Conservation (phyloP, 2,113 vertebrate genomes). For the Poicephalus gulielmi region DNA sequence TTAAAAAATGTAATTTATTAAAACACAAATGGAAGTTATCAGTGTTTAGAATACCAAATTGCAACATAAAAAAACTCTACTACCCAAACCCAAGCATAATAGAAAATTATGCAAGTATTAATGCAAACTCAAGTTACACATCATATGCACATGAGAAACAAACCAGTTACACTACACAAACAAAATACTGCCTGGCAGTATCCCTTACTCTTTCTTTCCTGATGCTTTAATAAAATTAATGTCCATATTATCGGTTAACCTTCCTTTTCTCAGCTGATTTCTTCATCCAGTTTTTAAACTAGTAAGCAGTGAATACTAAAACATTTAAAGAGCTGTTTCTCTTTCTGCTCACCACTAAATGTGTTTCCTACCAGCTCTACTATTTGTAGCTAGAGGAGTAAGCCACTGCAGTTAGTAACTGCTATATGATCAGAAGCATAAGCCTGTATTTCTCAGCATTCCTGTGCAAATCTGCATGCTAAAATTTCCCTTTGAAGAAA, state of each 20-base stretch:
- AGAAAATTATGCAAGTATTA: neutral
- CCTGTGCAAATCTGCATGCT: neutral
- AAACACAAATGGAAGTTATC: neutral
- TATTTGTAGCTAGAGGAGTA: neutral
- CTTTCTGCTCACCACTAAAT: neutral
- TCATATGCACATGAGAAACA: accelerated
- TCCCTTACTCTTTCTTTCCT: neutral
- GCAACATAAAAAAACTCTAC: accelerated
- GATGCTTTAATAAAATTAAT: neutral
- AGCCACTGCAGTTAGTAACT: neutral
- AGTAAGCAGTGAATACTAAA: neutral
- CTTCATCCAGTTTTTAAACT: neutral
- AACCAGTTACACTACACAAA: neutral
- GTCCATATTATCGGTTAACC: neutral
- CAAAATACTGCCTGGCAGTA: neutral
- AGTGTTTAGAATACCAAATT: neutral
- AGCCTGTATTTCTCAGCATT: neutral
- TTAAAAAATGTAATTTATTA: neutral
- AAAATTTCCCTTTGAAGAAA: neutral
- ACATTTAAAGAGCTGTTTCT: neutral
- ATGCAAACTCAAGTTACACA: neutral
- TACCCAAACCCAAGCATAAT: neutral
- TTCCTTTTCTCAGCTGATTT: neutral
- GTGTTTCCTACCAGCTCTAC: neutral
- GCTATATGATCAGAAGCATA: neutral